These are phyloP conservation scores for Ptychoptera albimana DNA, from an alignment of 2,888 invertebrate species.

Conservation along the genomic window DNA sequence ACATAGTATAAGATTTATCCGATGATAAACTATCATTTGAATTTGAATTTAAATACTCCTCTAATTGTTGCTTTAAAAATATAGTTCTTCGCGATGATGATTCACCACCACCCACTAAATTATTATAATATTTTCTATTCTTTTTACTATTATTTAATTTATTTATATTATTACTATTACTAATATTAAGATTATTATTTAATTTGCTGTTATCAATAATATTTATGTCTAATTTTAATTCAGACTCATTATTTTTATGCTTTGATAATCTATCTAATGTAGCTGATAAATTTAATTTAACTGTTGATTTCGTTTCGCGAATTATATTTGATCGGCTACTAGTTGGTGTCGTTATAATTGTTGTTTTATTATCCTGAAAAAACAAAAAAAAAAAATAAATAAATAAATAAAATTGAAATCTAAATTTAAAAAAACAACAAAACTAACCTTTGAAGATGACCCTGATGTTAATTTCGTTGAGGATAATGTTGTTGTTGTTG, in stretches of 20 bases:
- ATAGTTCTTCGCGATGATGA: not conserved
- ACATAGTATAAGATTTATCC: slow-evolving; percentile 15
- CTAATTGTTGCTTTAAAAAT: not conserved
- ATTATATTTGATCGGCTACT: slow-evolving; percentile 26
- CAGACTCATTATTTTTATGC: slow-evolving; percentile 1
- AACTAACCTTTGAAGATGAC: no score
- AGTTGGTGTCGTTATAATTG: slow-evolving; percentile 21
- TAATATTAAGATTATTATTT: not conserved
- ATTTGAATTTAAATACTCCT: slow-evolving; percentile 19
- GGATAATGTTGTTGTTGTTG: not conserved
- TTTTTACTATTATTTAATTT: slow-evolving; percentile 1
- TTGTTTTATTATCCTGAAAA: slow-evolving; percentile 1
- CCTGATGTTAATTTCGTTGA: not conserved
- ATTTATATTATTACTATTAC: slow-evolving; percentile 2
- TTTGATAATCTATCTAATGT: slow-evolving; percentile 14
- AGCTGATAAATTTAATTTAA: slow-evolving; percentile 27
- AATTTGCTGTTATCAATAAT: no score
- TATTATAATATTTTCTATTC: not conserved
- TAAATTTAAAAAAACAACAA: no score
- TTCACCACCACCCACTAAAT: not conserved
- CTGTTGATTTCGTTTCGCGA: slow-evolving; percentile 28
- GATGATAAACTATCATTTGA: slow-evolving; percentile 24
- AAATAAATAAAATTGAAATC: no score
- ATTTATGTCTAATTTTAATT: not conserved
- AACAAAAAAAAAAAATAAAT: no score